A percentile compares a stretch with the other conserved stretches of the same genome.
Conservation (phyloP, 2,797 vertebrate genomes). For the Setipinna tenuifilis region DNA sequence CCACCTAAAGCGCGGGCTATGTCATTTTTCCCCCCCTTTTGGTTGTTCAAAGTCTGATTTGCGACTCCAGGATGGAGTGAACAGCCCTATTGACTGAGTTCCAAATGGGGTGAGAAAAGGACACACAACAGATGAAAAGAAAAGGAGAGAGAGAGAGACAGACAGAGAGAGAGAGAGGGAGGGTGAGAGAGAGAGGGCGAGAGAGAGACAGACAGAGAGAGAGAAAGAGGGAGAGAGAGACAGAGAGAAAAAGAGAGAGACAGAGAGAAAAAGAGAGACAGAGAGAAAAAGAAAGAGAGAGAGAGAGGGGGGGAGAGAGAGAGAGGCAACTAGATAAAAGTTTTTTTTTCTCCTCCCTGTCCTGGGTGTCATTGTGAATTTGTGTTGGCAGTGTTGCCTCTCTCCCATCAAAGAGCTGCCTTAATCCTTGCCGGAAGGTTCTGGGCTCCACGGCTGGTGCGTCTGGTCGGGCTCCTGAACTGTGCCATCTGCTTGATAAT, state of each 20-base stretch:
- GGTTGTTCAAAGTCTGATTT: conserved; percentile 11
- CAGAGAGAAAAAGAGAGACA: conserved; percentile 28
- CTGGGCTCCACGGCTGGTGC: conserved; percentile 44
- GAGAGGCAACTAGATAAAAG: conserved; percentile 33
- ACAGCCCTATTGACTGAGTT: neutral
- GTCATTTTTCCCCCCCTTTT: neutral
- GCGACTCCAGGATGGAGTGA: conserved; percentile 4
- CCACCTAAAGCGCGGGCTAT: neutral
- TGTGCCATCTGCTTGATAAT: conserved; percentile 80
- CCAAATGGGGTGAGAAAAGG: neutral
- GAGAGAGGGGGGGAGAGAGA: neutral
- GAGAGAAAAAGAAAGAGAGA: conserved; percentile 8
- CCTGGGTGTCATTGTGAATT: conserved; percentile 37
- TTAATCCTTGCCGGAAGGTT: conserved; percentile 52
- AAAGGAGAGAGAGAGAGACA: neutral
- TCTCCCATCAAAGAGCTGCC: conserved; percentile 42
- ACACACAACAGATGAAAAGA: neutral
- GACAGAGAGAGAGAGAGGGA: neutral
- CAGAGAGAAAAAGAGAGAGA: neutral
- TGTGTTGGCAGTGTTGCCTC: conserved; percentile 48
- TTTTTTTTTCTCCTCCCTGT: neutral
- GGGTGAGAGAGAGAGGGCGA: neutral
- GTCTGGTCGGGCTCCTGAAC: conserved; percentile 55
- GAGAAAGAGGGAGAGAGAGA: conserved; percentile 27
- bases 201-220: neutral